Evolutionary conservation across 2,797 vertebrate genomes (phyloP).

Genomic region (Natrix natrix): DNA sequence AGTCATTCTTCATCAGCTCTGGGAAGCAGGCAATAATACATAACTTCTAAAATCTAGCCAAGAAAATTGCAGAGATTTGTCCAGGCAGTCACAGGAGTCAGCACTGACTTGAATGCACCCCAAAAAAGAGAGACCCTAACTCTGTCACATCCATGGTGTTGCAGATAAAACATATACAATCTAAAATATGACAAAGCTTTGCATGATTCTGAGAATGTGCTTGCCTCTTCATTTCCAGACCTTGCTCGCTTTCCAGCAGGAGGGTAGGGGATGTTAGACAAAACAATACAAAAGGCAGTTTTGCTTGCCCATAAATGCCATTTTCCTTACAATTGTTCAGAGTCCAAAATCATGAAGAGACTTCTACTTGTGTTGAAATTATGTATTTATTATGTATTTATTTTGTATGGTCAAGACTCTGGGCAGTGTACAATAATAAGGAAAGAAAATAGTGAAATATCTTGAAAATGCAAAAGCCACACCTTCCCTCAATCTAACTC

Average conservation of each 20-base stretch:
- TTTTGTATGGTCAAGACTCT: neutral
- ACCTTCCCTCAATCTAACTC: neutral
- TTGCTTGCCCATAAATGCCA: neutral
- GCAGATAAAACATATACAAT: neutral
- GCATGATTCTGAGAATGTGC: neutral
- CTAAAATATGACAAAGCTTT: neutral
- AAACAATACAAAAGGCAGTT: neutral
- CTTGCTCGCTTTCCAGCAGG: neutral
- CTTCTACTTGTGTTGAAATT: neutral
- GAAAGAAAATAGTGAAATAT: neutral
- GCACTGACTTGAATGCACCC: neutral
- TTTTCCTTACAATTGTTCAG: neutral
- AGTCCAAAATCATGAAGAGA: neutral
- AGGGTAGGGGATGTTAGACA: neutral
- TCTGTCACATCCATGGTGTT: neutral
- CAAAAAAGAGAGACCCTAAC: neutral
- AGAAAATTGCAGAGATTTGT: neutral
- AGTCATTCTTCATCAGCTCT: neutral
- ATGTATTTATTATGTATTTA: neutral
- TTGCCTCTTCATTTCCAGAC: neutral
- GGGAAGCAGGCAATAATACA: neutral
- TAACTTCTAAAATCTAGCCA: neutral
- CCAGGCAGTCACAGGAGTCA: neutral
- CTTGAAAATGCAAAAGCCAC: neutral
- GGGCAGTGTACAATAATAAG: neutral